phyloP scores from a whole-genome alignment of 2,797 vertebrate genomes.

The Yasuhikotakia modesta region DNA sequence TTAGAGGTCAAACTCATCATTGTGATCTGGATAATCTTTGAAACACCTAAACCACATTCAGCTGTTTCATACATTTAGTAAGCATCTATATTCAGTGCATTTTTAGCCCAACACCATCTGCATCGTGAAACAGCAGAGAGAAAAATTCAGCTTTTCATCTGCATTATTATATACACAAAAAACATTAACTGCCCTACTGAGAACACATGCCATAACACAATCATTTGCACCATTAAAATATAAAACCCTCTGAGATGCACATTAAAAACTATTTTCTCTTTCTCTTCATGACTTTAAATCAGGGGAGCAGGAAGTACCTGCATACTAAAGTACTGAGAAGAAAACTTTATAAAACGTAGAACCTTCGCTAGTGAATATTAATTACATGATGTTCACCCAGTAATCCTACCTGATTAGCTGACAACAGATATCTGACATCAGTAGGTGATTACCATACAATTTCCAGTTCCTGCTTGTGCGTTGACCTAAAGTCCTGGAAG shows the following conservation, averaged over 20 bases:
- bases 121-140: not conserved
- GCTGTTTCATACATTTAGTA: not conserved
- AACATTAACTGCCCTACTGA: conserved; percentile 34
- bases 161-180: not conserved
- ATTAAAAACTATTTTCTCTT: conserved; percentile 19
- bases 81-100: not conserved
- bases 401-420: too few relatives aligned
- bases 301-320: not conserved
- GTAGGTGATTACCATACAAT: too few relatives aligned
- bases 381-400: too few relatives aligned
- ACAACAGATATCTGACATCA: too few relatives aligned
- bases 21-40: not conserved
- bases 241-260: conserved; percentile 22
- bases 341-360: too few relatives aligned
- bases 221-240: conserved; percentile 37
- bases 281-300: not conserved
- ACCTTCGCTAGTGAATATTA: too few relatives aligned
- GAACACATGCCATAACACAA: conserved; percentile 41
- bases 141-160: conserved; percentile 5
- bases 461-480: too few relatives aligned
- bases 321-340: not conserved
- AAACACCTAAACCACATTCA: not conserved
- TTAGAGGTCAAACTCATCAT: not conserved
- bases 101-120: conserved; percentile 5
- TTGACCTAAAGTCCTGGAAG: too few relatives aligned